Base-by-base conservation (phyloP, 2,113 vertebrate species). In the Leptobrachium leishanense region DNA sequence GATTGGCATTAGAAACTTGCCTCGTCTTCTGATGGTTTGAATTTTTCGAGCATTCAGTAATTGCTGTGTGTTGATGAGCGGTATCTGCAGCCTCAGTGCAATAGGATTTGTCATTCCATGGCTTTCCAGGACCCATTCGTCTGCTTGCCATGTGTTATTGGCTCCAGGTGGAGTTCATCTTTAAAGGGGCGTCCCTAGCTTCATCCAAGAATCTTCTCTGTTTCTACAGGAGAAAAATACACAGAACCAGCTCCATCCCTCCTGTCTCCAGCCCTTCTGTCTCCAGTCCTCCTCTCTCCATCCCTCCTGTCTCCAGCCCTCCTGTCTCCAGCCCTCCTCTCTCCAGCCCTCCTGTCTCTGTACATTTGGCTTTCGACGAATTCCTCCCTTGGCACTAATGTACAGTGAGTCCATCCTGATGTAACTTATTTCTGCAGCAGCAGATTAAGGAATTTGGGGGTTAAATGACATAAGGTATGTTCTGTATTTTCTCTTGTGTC, bases 81-180 rank as follows among this genome's bases (percentile, higher is more conserved):
- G 46, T 39, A 13, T 9, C 20, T 13, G 46, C 31, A 15, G 13
- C 13, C 12, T 31, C 54, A 72, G 39, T 15, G 53, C 55, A 40
- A 20, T 39, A 43, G n/a, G 50, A 73, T 59, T 39, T 7, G 12
- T 57, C 13, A 10, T 15, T 5, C 31, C 6, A 7, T 64, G 5
- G 62, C 62, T 39, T 20, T 5, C 1, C 62, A 64, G n/a, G 13
- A 66, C 43, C 6, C 42, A 20, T 67, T 55, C 46, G 20, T 41
- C 39, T 53, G 3, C 9, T 5, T 20, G 68, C 68, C 68, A 67
- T 67, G 63, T 53, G 74, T 6, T 67, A 50, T 65, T 63, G 72
- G 20, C 43, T 75, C 46, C 63, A 66, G 74, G 74, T 66, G 63
- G 74, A 76, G 44, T 66, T 55, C 10, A 40, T 76, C n/a, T 54